Evolutionary conservation across 2,888 invertebrate species (phyloP), one percentile per base, ranked within the genome.

Genomic region (Acanthosepion esculentum): DNA sequence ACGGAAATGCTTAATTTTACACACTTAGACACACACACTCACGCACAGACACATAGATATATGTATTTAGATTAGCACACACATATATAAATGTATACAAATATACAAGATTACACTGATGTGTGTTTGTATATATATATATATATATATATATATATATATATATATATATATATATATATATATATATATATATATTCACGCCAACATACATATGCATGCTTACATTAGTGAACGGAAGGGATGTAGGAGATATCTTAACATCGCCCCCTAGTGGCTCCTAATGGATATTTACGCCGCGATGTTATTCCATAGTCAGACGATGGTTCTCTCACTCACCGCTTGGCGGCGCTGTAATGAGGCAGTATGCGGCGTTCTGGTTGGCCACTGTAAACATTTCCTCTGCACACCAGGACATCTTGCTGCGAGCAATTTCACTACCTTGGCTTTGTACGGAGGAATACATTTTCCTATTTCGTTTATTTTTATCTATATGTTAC

Each of bases 271-370:
- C 78, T 78, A 78, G 78, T 78, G 78, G 78, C 78, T 78, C 78
- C 78, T 78, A 78, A 78, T 78, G 78, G 78, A 78, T 78, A 78
- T 78, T 78, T 78, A 78, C 78, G 78, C 78, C 78, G 78, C 78
- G n/a, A n/a, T 78, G 78, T 78, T 78, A n/a, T 78, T 78, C 78
- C 78, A 78, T 78, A 78, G 78, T 33, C n/a, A n/a, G n/a, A 78
- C n/a, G 78, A n/a, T 33, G 78, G 78, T 78, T 78, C 78, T 78
- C 78, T 78, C 78, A 78, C 78, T 78, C 78, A 78, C 78, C 78
- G 78, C 78, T 78, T 78, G 78, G 78, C 78, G 78, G 78, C 78
- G n/a, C n/a, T 78, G 78, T 78, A 78, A 78, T 78, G 78, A 78
- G 78, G n/a, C 78, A n/a, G 78, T 78, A n/a, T 78, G 78, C n/a